Evolutionary conservation across 2,113 vertebrate genomes (phyloP), one percentile per base, ranked within the genome.

Genomic region (Oxyura jamaicensis): DNA sequence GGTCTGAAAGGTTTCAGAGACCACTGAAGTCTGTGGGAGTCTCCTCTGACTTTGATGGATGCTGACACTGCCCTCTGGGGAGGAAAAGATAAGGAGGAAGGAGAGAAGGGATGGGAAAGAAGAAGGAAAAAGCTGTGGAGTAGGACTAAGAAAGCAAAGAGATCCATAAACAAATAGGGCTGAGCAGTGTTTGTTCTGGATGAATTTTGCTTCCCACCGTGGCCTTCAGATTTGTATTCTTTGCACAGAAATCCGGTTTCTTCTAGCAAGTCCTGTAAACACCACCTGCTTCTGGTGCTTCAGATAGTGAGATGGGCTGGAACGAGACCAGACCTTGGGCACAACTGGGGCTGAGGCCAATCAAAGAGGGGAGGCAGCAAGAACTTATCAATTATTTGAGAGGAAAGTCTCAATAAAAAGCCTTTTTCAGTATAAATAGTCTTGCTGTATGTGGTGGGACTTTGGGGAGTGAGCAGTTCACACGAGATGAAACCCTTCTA

Each of bases 351-450:
- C 41, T 41, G 68, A 91, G 77, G 33, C 81, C 56, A 56, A 79
- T 94, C 73, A 91, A 66, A 95, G 53, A 62, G 48, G 69, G 86
- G 50, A 1, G 0, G 86, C 86, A 76, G 23, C 35, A 63, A 58
- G 33, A 92, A 69, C 62, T 96, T 97, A 97, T 96, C 96, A 94
- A 91, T 92, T 90, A 82, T 95, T 96, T 95, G 93, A 74, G 74
- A 92, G 63, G 39, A 84, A 65, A 87, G 81, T 94, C 92, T 95
- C 77, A 91, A 94, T 96, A 93, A 66, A 91, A 86, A 65, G 4
- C 48, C 22, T 53, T 92, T 79, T 73, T 59, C 63, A 85, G 31
- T 67, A 77, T 46, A 95, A 93, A 80, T 91, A 94, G 16, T 50
- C 28, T 71, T 92, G 68, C 31, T 90, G 68, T 19, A 36, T 17